Evolutionary conservation across 2,113 vertebrate genomes (phyloP), one percentile per base, ranked within the genome.

Genomic region (Balaeniceps rex): DNA sequence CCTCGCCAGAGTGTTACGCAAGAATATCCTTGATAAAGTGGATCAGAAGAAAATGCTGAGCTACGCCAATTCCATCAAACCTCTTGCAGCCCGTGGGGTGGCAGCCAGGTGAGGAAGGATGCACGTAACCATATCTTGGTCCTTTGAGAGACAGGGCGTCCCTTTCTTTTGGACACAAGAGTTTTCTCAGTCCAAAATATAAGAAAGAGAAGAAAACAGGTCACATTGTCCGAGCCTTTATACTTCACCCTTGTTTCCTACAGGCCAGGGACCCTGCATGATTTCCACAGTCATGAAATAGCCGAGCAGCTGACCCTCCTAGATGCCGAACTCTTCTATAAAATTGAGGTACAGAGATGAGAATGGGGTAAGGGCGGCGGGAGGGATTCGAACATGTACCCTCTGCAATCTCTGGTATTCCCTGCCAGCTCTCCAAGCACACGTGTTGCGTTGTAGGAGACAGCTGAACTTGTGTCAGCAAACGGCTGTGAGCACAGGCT

Each of bases 281-380:
- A 99, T 96, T 99, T 99, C 90, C 99, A 99, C 94, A 99, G 99
- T 91, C 99, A 99, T 13, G 99, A 99, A 91, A 99, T 99, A 22
- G 99, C 99, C 0, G 99, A 99, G 97, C 99, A 99, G 98, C 98
- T 99, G 92, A 99, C 99, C 6, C 98, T 99, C 58, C 98, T 99
- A 9, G 99, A 99, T 6, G 99, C 99, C 0, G 99, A 99, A 64
- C 99, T 99, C 83, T 99, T 99, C 97, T 99, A 99, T 83, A 99
- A 99, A 77, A 99, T 99, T 5, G 99, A 99, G 99, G 99, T 98
- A 96, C 10, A 23, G 63, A 21, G 23, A 18, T 4, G 6, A 47
- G 79, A 68, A 7, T 10, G 60, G 87, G 58, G 24, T 58, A 29
- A 33, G 75, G 75, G 44, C 5, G 7, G 36, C 25, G 85, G 74